Base-by-base conservation (phyloP, 2,888 invertebrate genomes). In the Erebia palarica region DNA sequence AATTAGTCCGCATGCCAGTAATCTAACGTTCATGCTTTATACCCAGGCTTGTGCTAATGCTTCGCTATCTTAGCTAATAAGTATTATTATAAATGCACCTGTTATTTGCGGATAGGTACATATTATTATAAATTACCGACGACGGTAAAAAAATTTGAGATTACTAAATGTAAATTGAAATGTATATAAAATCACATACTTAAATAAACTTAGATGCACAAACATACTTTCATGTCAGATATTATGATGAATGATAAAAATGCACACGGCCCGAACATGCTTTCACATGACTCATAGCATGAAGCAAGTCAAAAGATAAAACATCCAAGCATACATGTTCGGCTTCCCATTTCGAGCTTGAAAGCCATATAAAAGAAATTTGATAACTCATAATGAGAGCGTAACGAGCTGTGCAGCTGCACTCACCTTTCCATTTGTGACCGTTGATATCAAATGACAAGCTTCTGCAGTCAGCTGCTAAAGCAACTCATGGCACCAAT, bases 41-140 rank as follows among this genome's bases (percentile, higher is more conserved):
- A 79, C 85, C 87, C 89, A 84, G 78, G 91, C 91, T 90, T 91
- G 27, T 61, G 71, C 73, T 92, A 91, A 92, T 79, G 92, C 92
- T 90, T 87, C 73, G 92, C 91, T 89, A 82, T 82, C 77, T 81
- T 78, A 75, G 89, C 86, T 90, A 86, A 81, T 73, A 75, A 68
- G 58, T 74, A 66, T 14, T 66, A 47, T 14, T 21, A 36, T 9
- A 47, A 21, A 58, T 58, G 18, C 58, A 58, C 44, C 27, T 42
- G n/a, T 18, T 65, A 9, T 64, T 36, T 55, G 36, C 47, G 53
- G 10, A 3, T 53, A 65, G 18, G 55, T 53, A 16, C 65, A 42
- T 36, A 16, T 36, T 16, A 64, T 13, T 21, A 36, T 49, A n/a
- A 27, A 57, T 13, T 11, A 14, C 18, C 42, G 13, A 47, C 58